Conservation (phyloP, 2,113 vertebrate species). For the Eleginops maclovinus region DNA sequence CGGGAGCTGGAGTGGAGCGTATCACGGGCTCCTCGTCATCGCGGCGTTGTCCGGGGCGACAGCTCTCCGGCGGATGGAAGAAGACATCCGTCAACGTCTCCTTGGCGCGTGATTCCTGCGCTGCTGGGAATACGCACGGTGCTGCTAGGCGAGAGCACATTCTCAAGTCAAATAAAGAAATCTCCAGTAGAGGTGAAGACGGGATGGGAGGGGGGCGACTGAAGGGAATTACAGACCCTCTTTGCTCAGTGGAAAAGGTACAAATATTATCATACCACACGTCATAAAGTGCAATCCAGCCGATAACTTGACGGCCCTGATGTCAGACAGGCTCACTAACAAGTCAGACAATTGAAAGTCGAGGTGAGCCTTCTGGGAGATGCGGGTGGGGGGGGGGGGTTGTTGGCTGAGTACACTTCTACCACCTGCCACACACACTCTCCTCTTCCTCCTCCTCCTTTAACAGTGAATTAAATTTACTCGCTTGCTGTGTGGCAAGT, state of each 20-base stretch:
- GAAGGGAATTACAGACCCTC: constrained; percentile 35
- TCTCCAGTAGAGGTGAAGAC: constrained; percentile 32
- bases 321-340: constrained; percentile 75
- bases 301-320: constrained; percentile 63
- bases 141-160: constrained; percentile 64
- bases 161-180: constrained; percentile 78
- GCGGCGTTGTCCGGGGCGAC: constrained; percentile 69
- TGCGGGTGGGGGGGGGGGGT: constrained; percentile 22
- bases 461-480: constrained; percentile 84
- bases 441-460: constrained; percentile 59
- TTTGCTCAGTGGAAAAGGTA: constrained; percentile 43
- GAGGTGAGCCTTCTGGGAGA: constrained; percentile 67
- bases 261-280: constrained; percentile 69
- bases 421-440: constrained; percentile 42
- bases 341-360: constrained; percentile 75
- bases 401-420: constrained; percentile 67
- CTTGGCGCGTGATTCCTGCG: constrained; percentile 72
- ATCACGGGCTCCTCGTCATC: constrained; percentile 79
- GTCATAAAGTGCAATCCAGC: constrained; percentile 64
- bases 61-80: constrained; percentile 79
- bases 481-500: constrained; percentile 62
- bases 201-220: constrained; percentile 7
- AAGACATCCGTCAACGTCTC: constrained; percentile 85
- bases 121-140: constrained; percentile 77
- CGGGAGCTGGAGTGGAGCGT: constrained; percentile 73